Evolutionary conservation across 2,888 invertebrate species (phyloP).

Genomic region (Ophion obscuratus): DNA sequence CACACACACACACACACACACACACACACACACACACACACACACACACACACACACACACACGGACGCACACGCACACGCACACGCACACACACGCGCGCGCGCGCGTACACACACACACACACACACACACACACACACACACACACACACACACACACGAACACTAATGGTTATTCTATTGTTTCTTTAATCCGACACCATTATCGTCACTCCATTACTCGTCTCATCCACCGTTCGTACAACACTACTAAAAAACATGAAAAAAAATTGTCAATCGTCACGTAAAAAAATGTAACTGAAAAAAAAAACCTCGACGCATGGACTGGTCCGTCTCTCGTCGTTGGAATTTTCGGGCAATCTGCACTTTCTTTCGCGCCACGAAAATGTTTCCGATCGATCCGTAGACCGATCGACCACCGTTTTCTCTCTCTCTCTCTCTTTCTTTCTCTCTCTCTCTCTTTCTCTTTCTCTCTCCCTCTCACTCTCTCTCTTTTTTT

Average conservation of each 20-base stretch:
- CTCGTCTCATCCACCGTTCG: constrained; percentile 70
- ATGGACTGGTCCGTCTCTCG: constrained; percentile 76
- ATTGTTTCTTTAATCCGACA: constrained; percentile 67
- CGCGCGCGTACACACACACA: neutral
- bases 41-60: too few species aligned
- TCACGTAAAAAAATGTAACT: constrained; percentile 67
- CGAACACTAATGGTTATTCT: constrained; percentile 81
- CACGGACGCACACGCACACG: too few species aligned
- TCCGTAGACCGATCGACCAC: constrained; percentile 76
- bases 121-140: neutral
- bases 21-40: too few species aligned
- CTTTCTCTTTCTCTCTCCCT: neutral
- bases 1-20: too few species aligned
- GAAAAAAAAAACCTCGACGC: constrained; percentile 65
- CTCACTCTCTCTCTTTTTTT: neutral
- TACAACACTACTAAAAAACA: constrained; percentile 73
- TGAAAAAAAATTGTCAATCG: constrained; percentile 53
- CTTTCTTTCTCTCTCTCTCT: neutral
- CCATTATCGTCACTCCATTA: constrained; percentile 79
- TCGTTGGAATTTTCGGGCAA: constrained; percentile 80
- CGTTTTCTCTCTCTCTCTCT: constrained; percentile 37
- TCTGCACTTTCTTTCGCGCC: constrained; percentile 75
- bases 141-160: neutral
- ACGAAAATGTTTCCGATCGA: constrained; percentile 73
- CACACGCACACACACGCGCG: too few species aligned